Conservation (phyloP, 2,888 invertebrate genomes). For the Amblyjoppa proteus region DNA sequence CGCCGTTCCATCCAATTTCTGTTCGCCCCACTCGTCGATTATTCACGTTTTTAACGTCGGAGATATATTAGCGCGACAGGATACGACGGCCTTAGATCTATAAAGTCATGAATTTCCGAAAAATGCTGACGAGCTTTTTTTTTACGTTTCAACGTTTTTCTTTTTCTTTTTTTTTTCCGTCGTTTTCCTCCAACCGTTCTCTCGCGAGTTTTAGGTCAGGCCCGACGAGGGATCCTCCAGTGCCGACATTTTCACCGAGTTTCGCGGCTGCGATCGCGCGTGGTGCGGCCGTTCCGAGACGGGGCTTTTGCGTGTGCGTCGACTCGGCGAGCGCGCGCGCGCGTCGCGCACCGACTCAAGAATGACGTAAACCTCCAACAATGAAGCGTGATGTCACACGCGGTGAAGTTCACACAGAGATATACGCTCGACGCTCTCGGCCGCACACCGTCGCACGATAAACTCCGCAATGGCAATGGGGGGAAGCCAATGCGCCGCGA, state of each 20-base stretch:
- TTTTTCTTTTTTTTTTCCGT: not conserved
- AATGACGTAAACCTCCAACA: slow-evolving; percentile 85
- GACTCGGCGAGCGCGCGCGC: slow-evolving; percentile 65
- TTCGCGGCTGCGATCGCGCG: slow-evolving; percentile 69
- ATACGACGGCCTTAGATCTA: not conserved
- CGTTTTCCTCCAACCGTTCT: not conserved
- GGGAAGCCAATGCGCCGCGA: slow-evolving; percentile 70
- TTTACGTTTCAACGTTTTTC: not conserved
- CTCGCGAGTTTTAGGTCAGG: slow-evolving; percentile 49
- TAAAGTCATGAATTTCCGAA: too few relatives aligned
- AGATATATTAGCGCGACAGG: not conserved
- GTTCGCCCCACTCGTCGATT: slow-evolving; percentile 29
- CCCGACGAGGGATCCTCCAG: slow-evolving; percentile 15
- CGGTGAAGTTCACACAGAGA: slow-evolving; percentile 74
- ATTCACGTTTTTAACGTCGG: not conserved
- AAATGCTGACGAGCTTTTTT: too few relatives aligned
- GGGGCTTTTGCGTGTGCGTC: slow-evolving; percentile 69
- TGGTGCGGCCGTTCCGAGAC: slow-evolving; percentile 24
- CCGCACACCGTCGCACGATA: slow-evolving; percentile 29
- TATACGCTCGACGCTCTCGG: slow-evolving; percentile 44
- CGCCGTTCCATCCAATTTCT: slow-evolving; percentile 19
- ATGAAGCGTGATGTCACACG: slow-evolving; percentile 85
- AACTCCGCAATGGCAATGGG: slow-evolving; percentile 28
- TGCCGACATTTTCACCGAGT: slow-evolving; percentile 73
- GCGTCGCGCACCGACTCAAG: slow-evolving; percentile 74